Evolutionary conservation across 2,797 vertebrate genomes (phyloP).

Genomic region (Morus bassanus): DNA sequence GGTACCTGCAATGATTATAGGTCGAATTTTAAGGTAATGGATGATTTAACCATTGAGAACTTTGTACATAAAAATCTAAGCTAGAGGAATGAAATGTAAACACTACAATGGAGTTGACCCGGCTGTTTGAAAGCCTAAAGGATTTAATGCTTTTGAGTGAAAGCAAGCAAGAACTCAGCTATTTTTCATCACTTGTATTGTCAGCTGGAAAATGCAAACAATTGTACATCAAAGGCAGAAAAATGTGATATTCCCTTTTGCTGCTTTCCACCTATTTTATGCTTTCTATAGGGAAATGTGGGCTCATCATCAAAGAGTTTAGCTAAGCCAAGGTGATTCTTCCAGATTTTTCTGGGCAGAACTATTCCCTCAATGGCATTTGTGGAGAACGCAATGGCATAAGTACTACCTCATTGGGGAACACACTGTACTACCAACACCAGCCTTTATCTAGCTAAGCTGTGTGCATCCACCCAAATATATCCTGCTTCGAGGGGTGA

Average conservation of each 20-base stretch:
- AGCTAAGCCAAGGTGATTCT: neutral
- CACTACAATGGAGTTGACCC: neutral
- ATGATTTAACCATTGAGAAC: neutral
- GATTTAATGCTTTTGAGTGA: neutral
- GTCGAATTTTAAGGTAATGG: neutral
- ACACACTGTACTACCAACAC: accelerated
- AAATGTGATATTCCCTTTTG: neutral
- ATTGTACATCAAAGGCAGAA: neutral
- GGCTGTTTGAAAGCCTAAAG: neutral
- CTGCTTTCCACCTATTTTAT: neutral
- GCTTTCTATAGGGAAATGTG: neutral
- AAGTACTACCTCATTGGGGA: neutral
- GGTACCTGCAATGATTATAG: neutral
- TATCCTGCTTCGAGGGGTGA: neutral
- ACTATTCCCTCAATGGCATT: neutral
- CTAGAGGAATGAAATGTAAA: neutral
- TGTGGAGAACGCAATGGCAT: neutral
- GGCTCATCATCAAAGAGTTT: neutral
- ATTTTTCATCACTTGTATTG: neutral
- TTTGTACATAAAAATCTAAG: neutral
- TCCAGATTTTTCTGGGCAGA: neutral
- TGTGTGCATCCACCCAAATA: neutral
- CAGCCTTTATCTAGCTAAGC: neutral
- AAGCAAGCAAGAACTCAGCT: neutral
- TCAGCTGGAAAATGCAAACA: neutral